Conservation (phyloP, 1,140 invertebrate genomes). For the Neodiprion fabricii region DNA sequence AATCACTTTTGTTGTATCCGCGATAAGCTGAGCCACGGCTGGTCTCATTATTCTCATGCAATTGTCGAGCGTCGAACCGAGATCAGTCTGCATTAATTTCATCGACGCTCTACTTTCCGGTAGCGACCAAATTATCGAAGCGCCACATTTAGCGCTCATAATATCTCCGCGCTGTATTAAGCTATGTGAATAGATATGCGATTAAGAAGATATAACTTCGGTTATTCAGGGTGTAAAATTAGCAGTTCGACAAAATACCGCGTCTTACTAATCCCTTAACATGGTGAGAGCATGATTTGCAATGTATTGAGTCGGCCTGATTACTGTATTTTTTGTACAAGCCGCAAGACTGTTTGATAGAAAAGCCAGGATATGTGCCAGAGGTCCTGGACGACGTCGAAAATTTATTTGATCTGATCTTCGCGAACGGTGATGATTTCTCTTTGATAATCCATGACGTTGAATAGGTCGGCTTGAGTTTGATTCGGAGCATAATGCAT, state of each 20-base stretch:
- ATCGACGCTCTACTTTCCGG: conserved; percentile 29
- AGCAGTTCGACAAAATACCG: conserved; percentile 34
- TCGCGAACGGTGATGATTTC: conserved; percentile 33
- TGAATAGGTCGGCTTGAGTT: conserved; percentile 28
- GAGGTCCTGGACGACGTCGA: conserved; percentile 40
- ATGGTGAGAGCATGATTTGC: conserved; percentile 35
- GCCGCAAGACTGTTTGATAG: conserved; percentile 38
- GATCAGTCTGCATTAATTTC: conserved; percentile 20
- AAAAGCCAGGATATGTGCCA: conserved; percentile 44
- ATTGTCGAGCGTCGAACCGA: conserved; percentile 40
- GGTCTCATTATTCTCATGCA: conserved; percentile 47
- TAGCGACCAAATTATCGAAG: conserved; percentile 38
- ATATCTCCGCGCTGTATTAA: conserved; percentile 24
- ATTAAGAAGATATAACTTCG: neutral
- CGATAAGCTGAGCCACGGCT: conserved; percentile 45
- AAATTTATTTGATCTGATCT: conserved; percentile 24
- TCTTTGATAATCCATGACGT: conserved; percentile 40
- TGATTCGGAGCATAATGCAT: conserved; percentile 24
- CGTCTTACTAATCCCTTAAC: too few relatives aligned
- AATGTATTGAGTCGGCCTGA: conserved; percentile 42
- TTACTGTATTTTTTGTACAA: conserved; percentile 41
- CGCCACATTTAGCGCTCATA: conserved; percentile 37
- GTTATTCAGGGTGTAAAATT: conserved; percentile 6
- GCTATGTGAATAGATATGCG: neutral
- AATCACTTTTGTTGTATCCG: conserved; percentile 46